Conservation (phyloP, 2,888 invertebrate genomes). For the Erebia ligea region DNA sequence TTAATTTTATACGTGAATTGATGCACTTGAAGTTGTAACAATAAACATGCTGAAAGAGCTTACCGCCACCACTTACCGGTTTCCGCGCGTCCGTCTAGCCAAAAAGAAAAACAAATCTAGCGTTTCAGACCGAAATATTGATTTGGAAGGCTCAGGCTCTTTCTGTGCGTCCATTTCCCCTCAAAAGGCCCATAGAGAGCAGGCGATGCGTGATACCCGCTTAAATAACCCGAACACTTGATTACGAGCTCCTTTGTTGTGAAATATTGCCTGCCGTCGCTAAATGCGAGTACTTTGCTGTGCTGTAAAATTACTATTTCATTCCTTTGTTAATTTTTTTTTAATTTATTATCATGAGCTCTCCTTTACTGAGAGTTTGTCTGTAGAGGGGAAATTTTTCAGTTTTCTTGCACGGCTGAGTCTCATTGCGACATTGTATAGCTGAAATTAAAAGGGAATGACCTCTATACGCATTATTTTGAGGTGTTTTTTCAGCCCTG, state of each 20-base stretch:
- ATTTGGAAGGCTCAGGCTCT: slow-evolving; percentile 16
- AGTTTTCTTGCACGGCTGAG: background rate
- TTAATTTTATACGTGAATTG: too few relatives aligned
- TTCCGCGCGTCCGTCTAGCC: background rate
- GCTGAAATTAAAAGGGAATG: too few relatives aligned
- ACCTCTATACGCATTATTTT: too few relatives aligned
- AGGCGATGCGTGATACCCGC: slow-evolving; percentile 38
- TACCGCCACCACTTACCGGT: background rate
- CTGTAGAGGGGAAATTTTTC: background rate
- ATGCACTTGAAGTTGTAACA: too few relatives aligned
- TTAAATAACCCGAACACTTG: slow-evolving; percentile 36
- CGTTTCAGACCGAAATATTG: slow-evolving; percentile 23
- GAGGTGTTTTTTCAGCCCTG: too few relatives aligned
- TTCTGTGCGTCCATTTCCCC: slow-evolving; percentile 26
- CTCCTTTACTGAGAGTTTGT: background rate
- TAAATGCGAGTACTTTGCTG: slow-evolving; percentile 8
- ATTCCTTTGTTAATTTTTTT: slow-evolving; percentile 20
- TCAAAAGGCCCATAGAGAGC: slow-evolving; percentile 31
- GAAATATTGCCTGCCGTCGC: slow-evolving; percentile 17
- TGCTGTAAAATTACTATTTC: slow-evolving; percentile 24
- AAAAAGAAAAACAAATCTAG: slow-evolving; percentile 10
- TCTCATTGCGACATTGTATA: background rate
- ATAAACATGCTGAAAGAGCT: background rate
- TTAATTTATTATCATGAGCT: slow-evolving; percentile 4
- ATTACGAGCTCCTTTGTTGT: slow-evolving; percentile 32